Percentiles rank a stretch among this genome's conserved stretches.
Evolutionary conservation across 2,888 invertebrate species (phyloP).

Genomic region (Cartodere bifasciata): DNA sequence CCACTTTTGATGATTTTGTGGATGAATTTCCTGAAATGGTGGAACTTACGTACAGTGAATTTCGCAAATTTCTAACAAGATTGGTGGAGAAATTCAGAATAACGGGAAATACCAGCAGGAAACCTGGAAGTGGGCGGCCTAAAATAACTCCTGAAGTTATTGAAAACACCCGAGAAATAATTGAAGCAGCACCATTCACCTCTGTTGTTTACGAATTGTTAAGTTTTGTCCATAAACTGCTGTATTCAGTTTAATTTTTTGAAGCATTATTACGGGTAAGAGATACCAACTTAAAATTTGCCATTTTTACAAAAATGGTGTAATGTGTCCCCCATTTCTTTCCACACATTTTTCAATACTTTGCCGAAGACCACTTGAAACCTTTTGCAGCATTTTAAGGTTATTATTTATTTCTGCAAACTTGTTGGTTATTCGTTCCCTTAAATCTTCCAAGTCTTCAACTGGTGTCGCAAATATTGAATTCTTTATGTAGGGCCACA

Average conservation of each 20-base stretch:
- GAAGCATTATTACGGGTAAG: no score
- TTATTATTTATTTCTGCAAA: no score
- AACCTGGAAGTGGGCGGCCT: background rate
- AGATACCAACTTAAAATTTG: no score
- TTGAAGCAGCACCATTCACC: background rate
- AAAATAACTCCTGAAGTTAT: background rate
- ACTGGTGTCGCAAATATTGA: background rate
- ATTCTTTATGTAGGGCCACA: conserved; percentile 1
- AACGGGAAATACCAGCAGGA: no score
- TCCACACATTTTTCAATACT: background rate
- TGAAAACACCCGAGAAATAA: background rate
- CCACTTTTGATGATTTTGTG: no score
- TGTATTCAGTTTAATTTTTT: no score
- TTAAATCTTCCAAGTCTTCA: background rate
- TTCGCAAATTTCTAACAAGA: no score
- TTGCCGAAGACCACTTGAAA: background rate
- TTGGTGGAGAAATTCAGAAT: no score
- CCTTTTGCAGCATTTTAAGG: background rate
- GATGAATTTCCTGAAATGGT: no score
- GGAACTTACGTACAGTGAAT: no score
- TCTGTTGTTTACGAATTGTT: background rate
- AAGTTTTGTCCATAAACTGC: background rate
- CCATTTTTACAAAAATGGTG: no score
- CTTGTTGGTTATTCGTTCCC: no score
- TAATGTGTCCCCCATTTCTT: conserved; percentile 5